Evolutionary conservation across 2,888 invertebrate species (phyloP).

Genomic region (Philereme vetulata): DNA sequence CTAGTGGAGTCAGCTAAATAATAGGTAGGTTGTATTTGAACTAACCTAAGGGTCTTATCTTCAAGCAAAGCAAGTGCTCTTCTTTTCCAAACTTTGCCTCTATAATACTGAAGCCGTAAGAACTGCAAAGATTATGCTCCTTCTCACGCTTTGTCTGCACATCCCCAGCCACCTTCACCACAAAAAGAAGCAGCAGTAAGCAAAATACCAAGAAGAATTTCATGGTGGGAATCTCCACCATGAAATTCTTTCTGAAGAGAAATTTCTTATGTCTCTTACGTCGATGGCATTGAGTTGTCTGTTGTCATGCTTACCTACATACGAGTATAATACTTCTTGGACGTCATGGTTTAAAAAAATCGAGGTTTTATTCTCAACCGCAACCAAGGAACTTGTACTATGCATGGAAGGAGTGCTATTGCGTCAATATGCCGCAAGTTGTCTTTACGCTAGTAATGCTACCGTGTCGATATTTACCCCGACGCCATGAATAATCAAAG

Average conservation of each 20-base stretch:
- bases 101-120: conserved; percentile 54
- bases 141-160: conserved; percentile 5
- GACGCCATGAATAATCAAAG: no score
- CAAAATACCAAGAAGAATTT: conserved; percentile 9
- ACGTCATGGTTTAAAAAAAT: no score
- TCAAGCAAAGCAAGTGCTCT: conserved; percentile 61
- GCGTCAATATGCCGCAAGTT: no score
- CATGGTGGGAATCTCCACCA: conserved; percentile 15
- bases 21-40: conserved; percentile 23
- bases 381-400: no score
- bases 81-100: conserved; percentile 65
- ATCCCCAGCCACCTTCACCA: conserved; percentile 15
- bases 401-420: no score
- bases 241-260: no score
- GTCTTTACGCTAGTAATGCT: no score
- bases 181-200: conserved; percentile 11
- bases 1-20: no score
- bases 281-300: not conserved
- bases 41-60: conserved; percentile 51
- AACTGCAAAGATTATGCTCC: conserved; percentile 43
- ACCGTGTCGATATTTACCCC: no score
- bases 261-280: not conserved
- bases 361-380: no score
- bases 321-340: no score
- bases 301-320: conserved; percentile 1